A percentile compares a stretch with the other conserved stretches of the same genome.
phyloP scores from a whole-genome alignment of 1,140 invertebrate species.

The Elymnias hypermnestra region DNA sequence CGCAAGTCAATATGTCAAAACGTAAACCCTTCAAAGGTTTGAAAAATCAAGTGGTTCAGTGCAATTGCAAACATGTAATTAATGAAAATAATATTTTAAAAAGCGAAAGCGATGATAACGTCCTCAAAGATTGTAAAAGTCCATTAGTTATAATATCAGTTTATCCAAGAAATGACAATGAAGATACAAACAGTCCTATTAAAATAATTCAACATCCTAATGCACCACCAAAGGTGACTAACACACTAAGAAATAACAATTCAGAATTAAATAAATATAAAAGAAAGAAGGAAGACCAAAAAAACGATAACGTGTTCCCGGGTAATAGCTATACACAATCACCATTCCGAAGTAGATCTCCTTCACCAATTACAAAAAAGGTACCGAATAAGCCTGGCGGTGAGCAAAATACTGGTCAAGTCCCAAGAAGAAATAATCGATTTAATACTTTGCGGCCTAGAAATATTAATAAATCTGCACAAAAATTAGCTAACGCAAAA shows the following conservation, averaged over 20 bases:
- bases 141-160: constrained; percentile 64
- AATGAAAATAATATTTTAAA: constrained; percentile 12
- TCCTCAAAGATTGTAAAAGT: constrained; percentile 33
- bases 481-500: neutral
- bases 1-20: constrained; percentile 35
- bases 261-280: neutral
- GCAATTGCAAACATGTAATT: constrained; percentile 21
- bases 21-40: constrained; percentile 15
- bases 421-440: neutral
- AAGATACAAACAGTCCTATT: constrained; percentile 14
- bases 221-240: constrained; percentile 5
- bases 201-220: constrained; percentile 18
- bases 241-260: neutral
- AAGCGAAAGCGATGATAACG: constrained; percentile 16
- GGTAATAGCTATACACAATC: neutral
- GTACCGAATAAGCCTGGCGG: neutral
- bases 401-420: neutral
- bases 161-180: constrained; percentile 40
- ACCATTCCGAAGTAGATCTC: constrained; percentile 18
- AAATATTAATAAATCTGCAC: too few species aligned
- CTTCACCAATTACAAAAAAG: constrained; percentile 15
- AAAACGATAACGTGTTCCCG: neutral
- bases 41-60: constrained; percentile 35
- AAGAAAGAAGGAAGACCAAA: constrained; percentile 10
- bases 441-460: too few species aligned